Evolutionary conservation across 2,888 invertebrate genomes (phyloP), one percentile per base, ranked within the genome.

Genomic region (Pyrochroa serraticornis): DNA sequence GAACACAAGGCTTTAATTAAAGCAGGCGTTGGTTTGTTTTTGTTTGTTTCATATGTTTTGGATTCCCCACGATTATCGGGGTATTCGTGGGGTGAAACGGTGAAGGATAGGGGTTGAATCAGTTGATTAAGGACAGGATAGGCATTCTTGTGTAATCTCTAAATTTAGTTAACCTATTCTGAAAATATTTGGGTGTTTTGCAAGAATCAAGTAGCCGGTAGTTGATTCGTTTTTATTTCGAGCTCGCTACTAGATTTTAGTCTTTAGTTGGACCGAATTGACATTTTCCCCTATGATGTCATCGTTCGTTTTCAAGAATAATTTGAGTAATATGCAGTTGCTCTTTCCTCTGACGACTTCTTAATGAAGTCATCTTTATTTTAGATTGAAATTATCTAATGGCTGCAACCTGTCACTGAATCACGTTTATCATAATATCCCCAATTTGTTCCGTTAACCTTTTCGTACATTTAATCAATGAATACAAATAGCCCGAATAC

Each of bases 341-440:
- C 48, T 38, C 30, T 48, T 49, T 33, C 42, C 35, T 36, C 14
- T 51, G 35, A 30, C 10, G 30, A 35, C 8, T 6, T 7, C 14
- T 32, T 8, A 47, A 51, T 58, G 53, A 58, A 58, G 49, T 58
- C 58, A 58, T 58, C 58, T 7, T 49, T 49, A 58, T 58, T 58
- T 54, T 22, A 22, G 33, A 32, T 12, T 41, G 8, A 45, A 53
- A 45, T 45, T 45, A 47, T 46, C 37, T 22, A 51, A 46, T 48
- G 5, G n/a, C 13, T 39, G 8, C 45, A 46, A 47, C 43, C 42
- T 51, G 46, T 42, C 46, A 45, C 35, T 31, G 50, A 45, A 36
- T 8, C n/a, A 22, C 47, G 38, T 57, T 48, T 52, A 53, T 58
- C 37, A 14, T 38, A 22, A 37, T 58, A 34, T 36, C 38, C 32